Evolutionary conservation across 1,140 invertebrate genomes (phyloP), one percentile per base, ranked within the genome.

Genomic region (Proctacanthus coquilletti): DNA sequence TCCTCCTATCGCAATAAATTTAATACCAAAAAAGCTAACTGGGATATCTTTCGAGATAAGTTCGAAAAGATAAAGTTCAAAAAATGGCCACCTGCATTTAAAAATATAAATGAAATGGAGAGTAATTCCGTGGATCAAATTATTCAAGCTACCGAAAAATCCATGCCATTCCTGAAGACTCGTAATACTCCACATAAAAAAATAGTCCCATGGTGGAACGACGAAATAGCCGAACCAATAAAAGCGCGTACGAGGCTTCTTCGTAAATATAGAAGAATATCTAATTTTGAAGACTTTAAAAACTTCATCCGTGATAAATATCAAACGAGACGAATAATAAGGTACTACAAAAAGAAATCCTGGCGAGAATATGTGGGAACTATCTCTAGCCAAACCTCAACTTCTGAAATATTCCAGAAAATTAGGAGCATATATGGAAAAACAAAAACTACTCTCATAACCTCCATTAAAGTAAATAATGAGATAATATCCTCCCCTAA

Each of bases 61-160:
- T 31, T 31, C 21, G 23, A 13, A 38, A 18, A 39, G 10, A 4
- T 19, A 33, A 4, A n/a, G n/a, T n/a, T n/a, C n/a, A n/a, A n/a
- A n/a, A n/a, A n/a, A n/a, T n/a, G n/a, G n/a, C n/a, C n/a, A n/a
- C n/a, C n/a, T n/a, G n/a, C n/a, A n/a, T n/a, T n/a, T n/a, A 27
- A 13, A 37, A 10, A 41, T 17, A 21, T 30, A 41, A n/a, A 36
- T 19, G 15, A 36, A 37, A 31, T 29, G 37, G 23, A 2, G 18
- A 13, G 29, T 11, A 25, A 35, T n/a, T 34, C 35, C 30, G 29
- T 21, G n/a, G 39, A 40, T 20, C 33, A 5, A 29, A 36, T 9
- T 2, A 1, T 14, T 15, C 15, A 8, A 18, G 21, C 6, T 11
- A 10, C 21, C 10, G 14, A 18, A 20, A 20, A 10, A 20, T 14